Evolutionary conservation across 2,113 vertebrate genomes (phyloP).

Genomic region (Muntiacus reevesi): DNA sequence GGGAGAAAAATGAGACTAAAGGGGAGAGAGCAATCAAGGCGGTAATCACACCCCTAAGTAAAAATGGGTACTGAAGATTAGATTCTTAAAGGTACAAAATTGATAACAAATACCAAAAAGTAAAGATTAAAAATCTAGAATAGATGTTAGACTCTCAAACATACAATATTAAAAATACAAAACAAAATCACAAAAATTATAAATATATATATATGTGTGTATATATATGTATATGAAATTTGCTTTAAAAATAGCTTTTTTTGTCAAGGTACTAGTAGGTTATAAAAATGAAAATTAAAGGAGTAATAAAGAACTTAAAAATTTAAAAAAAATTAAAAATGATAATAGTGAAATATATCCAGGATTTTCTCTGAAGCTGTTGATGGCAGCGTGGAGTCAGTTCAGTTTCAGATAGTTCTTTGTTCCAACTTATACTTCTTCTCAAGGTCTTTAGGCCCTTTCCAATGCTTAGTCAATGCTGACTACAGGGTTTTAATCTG

Average conservation of each 20-base stretch:
- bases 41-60: neutral
- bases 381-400: neutral
- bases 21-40: neutral
- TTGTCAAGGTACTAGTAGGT: neutral
- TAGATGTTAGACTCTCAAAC: neutral
- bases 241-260: neutral
- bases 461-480: neutral
- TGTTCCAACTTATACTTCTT: neutral
- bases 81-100: neutral
- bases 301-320: neutral
- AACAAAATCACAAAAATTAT: neutral
- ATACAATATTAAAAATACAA: neutral
- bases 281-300: neutral
- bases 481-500: neutral
- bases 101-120: neutral
- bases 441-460: neutral
- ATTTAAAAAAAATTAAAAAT: neutral
- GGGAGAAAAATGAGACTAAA: neutral
- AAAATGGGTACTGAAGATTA: neutral
- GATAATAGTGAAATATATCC: neutral
- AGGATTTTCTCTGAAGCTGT: neutral
- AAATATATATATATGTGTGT: accelerated
- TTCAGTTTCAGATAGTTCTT: neutral
- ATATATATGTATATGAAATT: neutral
- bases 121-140: neutral